phyloP scores from a whole-genome alignment of 2,113 vertebrate genomes.

The Protobothrops mucrosquamatus region DNA sequence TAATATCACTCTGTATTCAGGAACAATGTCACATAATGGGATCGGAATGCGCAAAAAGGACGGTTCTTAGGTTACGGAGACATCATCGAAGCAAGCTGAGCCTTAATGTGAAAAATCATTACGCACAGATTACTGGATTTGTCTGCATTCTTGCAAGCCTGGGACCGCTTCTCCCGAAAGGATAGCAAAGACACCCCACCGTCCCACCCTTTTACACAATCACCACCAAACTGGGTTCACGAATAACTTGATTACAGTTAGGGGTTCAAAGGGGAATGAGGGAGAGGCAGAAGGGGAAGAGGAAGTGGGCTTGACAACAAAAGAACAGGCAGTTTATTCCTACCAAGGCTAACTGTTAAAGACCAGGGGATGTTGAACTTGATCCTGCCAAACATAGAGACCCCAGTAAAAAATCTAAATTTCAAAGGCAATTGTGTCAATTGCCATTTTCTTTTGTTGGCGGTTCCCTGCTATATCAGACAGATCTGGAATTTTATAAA shows the following conservation, averaged over 20 bases:
- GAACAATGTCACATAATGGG: constrained; percentile 99
- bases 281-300: not conserved
- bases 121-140: constrained; percentile 84
- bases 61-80: constrained; percentile 93
- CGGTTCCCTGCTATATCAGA: constrained; percentile 38
- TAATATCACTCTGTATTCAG: constrained; percentile 99
- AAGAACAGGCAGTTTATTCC: constrained; percentile 48
- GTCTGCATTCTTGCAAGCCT: constrained; percentile 73
- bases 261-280: constrained; percentile 38
- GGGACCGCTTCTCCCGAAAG: constrained; percentile 69
- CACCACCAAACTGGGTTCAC: constrained; percentile 35
- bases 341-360: constrained; percentile 45
- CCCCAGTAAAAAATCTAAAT: constrained; percentile 42
- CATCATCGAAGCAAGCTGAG: constrained; percentile 87
- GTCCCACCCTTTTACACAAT: not conserved
- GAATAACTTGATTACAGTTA: constrained; percentile 66
- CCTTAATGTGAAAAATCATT: constrained; percentile 91
- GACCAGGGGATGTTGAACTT: constrained; percentile 52
- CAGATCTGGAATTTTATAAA: not conserved
- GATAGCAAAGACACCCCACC: constrained; percentile 1
- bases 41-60: constrained; percentile 96
- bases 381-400: constrained; percentile 39
- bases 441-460: constrained; percentile 29
- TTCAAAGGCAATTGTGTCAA: constrained; percentile 45
- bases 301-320: not conserved